Evolutionary conservation across 2,888 invertebrate species (phyloP).

Genomic region (Eudemis profundana): DNA sequence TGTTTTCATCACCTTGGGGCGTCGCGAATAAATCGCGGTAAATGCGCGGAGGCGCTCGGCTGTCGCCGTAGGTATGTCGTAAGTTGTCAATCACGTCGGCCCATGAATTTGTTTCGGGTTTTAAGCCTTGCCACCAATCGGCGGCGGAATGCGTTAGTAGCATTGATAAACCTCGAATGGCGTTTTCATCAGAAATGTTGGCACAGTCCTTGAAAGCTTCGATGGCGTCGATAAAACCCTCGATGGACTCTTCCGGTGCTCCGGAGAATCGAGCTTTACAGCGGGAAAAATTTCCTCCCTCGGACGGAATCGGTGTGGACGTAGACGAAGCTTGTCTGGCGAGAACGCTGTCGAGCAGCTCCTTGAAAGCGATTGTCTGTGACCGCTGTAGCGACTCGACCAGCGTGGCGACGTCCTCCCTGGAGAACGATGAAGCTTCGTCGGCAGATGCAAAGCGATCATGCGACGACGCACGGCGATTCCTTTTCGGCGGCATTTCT

Average conservation of each 20-base stretch:
- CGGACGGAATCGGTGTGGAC: background rate
- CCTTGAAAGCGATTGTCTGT: conserved; percentile 2
- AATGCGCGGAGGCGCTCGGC: too few species aligned
- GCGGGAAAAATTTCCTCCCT: background rate
- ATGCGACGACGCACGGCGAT: background rate
- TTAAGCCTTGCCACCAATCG: too few species aligned
- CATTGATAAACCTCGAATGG: too few species aligned
- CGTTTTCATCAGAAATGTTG: too few species aligned
- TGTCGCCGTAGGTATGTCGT: too few species aligned
- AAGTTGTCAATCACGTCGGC: too few species aligned
- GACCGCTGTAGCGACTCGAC: conserved; percentile 10
- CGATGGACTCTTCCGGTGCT: background rate
- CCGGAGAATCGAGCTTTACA: background rate
- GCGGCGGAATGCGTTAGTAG: too few species aligned
- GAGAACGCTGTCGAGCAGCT: conserved; percentile 7
- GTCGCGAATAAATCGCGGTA: background rate
- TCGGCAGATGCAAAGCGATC: background rate
- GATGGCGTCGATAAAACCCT: background rate
- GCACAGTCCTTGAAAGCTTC: conserved; percentile 1
- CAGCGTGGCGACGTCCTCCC: too few species aligned
- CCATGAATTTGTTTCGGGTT: too few species aligned
- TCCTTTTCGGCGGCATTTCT: too few species aligned
- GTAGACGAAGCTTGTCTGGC: conserved; percentile 1
- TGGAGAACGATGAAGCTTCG: conserved; percentile 4
- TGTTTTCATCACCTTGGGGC: background rate